Evolutionary conservation across 1,140 invertebrate species (phyloP), one percentile per base, ranked within the genome.

Genomic region (Leguminivora glycinivorella): DNA sequence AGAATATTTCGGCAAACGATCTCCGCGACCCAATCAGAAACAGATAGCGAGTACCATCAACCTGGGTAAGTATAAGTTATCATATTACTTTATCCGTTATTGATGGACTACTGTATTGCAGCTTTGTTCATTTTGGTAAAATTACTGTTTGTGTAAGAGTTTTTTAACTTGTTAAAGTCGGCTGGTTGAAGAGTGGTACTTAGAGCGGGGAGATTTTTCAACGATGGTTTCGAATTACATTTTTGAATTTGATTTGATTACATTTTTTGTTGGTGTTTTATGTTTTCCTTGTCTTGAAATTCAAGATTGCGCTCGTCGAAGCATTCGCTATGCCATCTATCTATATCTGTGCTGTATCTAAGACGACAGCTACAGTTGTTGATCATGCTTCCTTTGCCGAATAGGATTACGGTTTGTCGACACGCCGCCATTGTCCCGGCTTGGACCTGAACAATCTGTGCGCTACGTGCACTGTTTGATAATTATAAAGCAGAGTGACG

Each of bases 321-420:
- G n/a, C n/a, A n/a, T n/a, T n/a, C n/a, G n/a, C n/a, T n/a, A n/a
- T n/a, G n/a, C n/a, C n/a, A n/a, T n/a, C n/a, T n/a, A n/a, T n/a
- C n/a, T n/a, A n/a, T n/a, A n/a, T n/a, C n/a, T n/a, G n/a, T n/a
- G n/a, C n/a, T n/a, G n/a, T n/a, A n/a, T n/a, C n/a, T 38, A 63
- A 70, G 70, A 67, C 26, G 52, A 56, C 68, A 56, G 74, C 25
- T 74, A 17, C 66, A 74, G 72, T 72, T 71, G 72, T 76, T 76
- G 60, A 70, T 69, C 69, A 31, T 29, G 58, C 2, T 5, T 7
- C 14, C 58, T 63, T 56, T 56, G 67, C 77, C 73, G 73, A 79
- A 79, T 79, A 79, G 77, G 77, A 79, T 79, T 79, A 79, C 19
- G 67, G 72, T 70, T 72, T 72, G 77, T 74, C 75, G 68, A 72